A percentile compares a stretch with the other conserved stretches of the same genome.
These are phyloP conservation scores for Benthosema pterotum DNA, from an alignment of 2,797 vertebrate genomes.

Conservation along the genomic window DNA sequence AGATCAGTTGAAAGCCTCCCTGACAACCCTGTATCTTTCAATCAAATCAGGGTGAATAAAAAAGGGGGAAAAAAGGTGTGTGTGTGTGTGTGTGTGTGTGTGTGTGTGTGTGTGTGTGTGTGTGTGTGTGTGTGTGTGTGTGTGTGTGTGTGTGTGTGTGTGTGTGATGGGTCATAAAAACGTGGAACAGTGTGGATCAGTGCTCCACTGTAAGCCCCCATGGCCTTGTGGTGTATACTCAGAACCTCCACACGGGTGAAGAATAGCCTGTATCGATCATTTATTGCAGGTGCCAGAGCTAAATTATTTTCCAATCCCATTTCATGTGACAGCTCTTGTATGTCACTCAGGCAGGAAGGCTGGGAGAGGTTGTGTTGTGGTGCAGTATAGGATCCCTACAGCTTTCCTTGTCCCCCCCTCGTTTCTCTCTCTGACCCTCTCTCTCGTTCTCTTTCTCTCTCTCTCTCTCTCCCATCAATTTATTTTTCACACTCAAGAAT, in stretches of 20 bases:
- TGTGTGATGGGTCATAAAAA: conserved; percentile 62
- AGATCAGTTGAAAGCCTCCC: conserved; percentile 43
- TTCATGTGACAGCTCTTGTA: conserved; percentile 65
- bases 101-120: too few relatives aligned
- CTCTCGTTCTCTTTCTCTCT: too few relatives aligned
- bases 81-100: too few relatives aligned
- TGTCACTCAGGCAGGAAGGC: conserved; percentile 35
- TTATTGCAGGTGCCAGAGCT: conserved; percentile 55
- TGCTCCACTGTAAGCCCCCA: conserved; percentile 46
- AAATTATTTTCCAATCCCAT: conserved; percentile 74
- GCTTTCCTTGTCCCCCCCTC: too few relatives aligned
- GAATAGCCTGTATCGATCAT: conserved; percentile 70
- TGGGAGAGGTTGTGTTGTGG: conserved; percentile 4
- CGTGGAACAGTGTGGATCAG: conserved; percentile 54
- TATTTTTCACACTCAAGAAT: too few relatives aligned
- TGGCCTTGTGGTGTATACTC: conserved; percentile 61
- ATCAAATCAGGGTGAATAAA: conserved; percentile 26
- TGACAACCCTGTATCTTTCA: conserved; percentile 59
- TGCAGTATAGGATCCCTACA: too few relatives aligned
- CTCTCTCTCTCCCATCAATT: too few relatives aligned
- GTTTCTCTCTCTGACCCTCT: too few relatives aligned
- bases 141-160: too few relatives aligned
- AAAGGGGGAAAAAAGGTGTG: conserved; percentile 16
- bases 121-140: too few relatives aligned
- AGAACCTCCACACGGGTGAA: conserved; percentile 39